These are phyloP conservation scores for Vidua chalybeata DNA, from an alignment of 2,113 vertebrate species.

Conservation along the genomic window DNA sequence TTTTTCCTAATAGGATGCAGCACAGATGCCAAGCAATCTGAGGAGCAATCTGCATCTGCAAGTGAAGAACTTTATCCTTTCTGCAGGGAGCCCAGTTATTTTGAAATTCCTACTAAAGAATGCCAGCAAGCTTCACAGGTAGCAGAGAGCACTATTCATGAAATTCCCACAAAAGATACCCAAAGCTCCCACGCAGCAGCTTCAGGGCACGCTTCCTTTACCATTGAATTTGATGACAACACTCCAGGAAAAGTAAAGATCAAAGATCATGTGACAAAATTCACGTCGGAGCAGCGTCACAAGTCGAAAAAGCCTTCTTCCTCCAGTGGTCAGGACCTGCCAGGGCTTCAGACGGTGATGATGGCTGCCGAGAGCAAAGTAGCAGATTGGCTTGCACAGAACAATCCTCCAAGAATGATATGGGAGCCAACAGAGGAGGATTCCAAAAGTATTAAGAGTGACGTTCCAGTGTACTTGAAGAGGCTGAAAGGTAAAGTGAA, in stretches of 20 bases:
- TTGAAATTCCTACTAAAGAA: constrained; percentile 95
- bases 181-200: constrained; percentile 77
- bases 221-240: constrained; percentile 96
- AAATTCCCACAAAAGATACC: constrained; percentile 94
- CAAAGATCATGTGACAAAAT: constrained; percentile 95
- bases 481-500: constrained; percentile 91
- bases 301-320: constrained; percentile 85
- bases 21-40: constrained; percentile 83
- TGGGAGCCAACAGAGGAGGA: constrained; percentile 93
- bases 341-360: constrained; percentile 93
- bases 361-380: constrained; percentile 98
- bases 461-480: constrained; percentile 93
- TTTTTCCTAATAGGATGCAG: constrained; percentile 79
- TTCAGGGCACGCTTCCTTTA: constrained; percentile 96
- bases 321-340: constrained; percentile 83
- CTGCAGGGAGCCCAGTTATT: constrained; percentile 89
- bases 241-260: constrained; percentile 97
- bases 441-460: constrained; percentile 97
- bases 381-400: constrained; percentile 98
- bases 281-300: constrained; percentile 84
- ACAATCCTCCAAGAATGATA: constrained; percentile 90
- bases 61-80: constrained; percentile 83
- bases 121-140: constrained; percentile 79
- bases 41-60: constrained; percentile 76
- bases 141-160: constrained; percentile 86